Conservation (phyloP, 2,888 invertebrate species). For the Dryocosmus kuriphilus region DNA sequence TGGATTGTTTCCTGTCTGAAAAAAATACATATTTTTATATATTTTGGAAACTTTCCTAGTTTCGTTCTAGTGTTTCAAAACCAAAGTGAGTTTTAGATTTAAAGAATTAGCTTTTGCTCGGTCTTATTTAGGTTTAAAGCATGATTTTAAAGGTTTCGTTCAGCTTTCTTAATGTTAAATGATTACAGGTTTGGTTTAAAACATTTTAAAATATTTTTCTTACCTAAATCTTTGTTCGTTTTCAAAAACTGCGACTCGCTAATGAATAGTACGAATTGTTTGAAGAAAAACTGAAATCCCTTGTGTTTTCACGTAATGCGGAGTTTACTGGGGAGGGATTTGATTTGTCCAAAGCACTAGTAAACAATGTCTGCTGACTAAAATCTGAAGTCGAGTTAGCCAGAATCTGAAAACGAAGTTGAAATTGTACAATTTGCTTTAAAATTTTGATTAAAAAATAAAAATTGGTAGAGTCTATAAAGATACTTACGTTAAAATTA, state of each 20-base stretch:
- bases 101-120: no score
- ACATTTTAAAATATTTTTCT: neutral
- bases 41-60: no score
- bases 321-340: no score
- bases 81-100: neutral
- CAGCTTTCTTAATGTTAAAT: no score
- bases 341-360: neutral
- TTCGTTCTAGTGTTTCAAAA: neutral
- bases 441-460: neutral
- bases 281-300: no score
- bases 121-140: no score
- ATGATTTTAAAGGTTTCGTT: no score
- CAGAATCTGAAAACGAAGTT: neutral
- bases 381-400: neutral
- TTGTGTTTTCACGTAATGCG: no score
- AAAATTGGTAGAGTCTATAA: no score
- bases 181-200: neutral
- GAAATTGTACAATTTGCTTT: neutral
- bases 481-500: constrained; percentile 18
- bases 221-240: neutral
- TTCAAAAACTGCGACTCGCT: neutral
- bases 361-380: neutral
- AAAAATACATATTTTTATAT: neutral
- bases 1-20: neutral
- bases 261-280: neutral